A percentile compares a stretch with the other conserved stretches of the same genome.
Evolutionary conservation across 2,797 vertebrate species (phyloP).

Genomic region (Oreonectes daqikongensis): DNA sequence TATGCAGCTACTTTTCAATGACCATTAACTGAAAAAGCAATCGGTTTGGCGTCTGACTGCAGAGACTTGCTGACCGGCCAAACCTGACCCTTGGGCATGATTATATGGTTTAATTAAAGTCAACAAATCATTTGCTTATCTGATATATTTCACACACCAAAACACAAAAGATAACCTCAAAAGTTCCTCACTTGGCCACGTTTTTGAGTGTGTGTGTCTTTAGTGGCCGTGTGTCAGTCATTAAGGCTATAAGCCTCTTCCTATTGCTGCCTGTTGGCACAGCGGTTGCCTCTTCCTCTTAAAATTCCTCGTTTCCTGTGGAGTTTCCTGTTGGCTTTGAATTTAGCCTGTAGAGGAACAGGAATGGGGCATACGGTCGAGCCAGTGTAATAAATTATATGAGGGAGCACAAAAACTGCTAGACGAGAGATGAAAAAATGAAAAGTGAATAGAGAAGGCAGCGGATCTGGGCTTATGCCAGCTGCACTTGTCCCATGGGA

Average conservation of each 20-base stretch:
- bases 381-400: slow-evolving; percentile 22
- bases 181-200: slow-evolving; percentile 32
- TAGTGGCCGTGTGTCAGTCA: slow-evolving; percentile 16
- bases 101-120: neutral
- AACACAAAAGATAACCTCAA: slow-evolving; percentile 41
- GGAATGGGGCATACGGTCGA: slow-evolving; percentile 8
- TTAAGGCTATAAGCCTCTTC: slow-evolving; percentile 44
- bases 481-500: slow-evolving; percentile 25
- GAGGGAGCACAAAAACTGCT: neutral
- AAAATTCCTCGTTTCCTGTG: slow-evolving; percentile 37
- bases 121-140: slow-evolving; percentile 16
- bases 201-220: slow-evolving; percentile 27
- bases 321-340: slow-evolving; percentile 31
- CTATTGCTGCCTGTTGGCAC: slow-evolving; percentile 41
- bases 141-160: slow-evolving; percentile 2
- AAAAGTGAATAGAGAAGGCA: neutral
- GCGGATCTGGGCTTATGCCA: slow-evolving; percentile 27
- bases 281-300: neutral
- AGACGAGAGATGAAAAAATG: neutral
- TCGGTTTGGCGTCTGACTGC: neutral
- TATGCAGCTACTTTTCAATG: neutral
- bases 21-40: neutral
- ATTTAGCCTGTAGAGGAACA: neutral
- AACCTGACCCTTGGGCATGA: neutral
- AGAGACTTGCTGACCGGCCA: neutral